phyloP scores from a whole-genome alignment of 2,797 vertebrate genomes.

The Halcyon badia region DNA sequence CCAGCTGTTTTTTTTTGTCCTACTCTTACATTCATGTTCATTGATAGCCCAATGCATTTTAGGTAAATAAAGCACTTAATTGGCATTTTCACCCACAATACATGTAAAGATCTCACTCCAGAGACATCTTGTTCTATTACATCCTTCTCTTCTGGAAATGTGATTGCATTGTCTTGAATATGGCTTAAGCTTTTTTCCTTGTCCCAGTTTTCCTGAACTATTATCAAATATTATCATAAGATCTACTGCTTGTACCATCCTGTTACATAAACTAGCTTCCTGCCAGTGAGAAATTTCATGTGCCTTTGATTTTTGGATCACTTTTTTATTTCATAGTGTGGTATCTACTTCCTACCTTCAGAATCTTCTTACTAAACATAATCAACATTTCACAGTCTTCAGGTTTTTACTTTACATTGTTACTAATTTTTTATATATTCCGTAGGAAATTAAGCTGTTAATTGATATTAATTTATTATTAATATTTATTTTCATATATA shows the following conservation, averaged over 20 bases:
- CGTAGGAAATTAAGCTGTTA: not conserved
- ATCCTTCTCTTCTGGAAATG: not conserved
- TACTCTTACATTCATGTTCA: not conserved
- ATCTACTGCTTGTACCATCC: not conserved
- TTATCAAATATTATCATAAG: not conserved
- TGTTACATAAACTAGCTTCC: not conserved
- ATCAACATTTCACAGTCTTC: not conserved
- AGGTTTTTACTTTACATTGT: not conserved
- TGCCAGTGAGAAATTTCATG: not conserved
- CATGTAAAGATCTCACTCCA: not conserved
- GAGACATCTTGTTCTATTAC: not conserved
- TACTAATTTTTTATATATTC: not conserved
- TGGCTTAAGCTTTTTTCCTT: not conserved
- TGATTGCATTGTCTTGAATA: not conserved
- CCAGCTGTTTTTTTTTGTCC: not conserved
- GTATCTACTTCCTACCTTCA: not conserved
- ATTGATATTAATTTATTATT: not conserved
- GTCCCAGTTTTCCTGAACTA: not conserved
- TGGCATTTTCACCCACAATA: not conserved
- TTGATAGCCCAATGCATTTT: not conserved
- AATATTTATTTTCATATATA: not conserved
- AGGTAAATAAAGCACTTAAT: not conserved
- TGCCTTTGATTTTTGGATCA: not conserved
- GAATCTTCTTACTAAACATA: not conserved
- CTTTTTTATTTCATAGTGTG: not conserved